A percentile compares a stretch with the other conserved stretches of the same genome.
Conservation (phyloP, 2,888 invertebrate genomes). For the Ligdia adustata region DNA sequence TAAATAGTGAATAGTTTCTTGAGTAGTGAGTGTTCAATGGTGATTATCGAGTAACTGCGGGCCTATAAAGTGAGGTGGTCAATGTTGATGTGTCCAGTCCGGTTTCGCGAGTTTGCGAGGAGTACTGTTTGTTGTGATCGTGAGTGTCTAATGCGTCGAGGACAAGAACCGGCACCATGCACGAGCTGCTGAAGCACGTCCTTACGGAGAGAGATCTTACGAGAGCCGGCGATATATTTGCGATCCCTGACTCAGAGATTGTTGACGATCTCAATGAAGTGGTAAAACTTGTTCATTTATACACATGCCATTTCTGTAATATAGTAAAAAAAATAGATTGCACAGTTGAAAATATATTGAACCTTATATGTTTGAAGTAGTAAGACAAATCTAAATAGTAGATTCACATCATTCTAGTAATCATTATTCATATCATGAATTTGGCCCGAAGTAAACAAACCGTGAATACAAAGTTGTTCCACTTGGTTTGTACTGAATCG, state of each 20-base stretch:
- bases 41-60: slow-evolving; percentile 24
- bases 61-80: slow-evolving; percentile 32
- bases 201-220: slow-evolving; percentile 95
- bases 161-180: too few relatives aligned
- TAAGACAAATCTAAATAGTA: background rate
- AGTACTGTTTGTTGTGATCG: slow-evolving; percentile 36
- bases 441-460: slow-evolving; percentile 17
- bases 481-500: slow-evolving; percentile 8
- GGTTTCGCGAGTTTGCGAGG: slow-evolving; percentile 30
- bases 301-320: too few relatives aligned
- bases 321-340: background rate
- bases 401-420: slow-evolving; percentile 2
- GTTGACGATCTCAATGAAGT: slow-evolving; percentile 93
- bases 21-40: slow-evolving; percentile 10
- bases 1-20: slow-evolving; percentile 6
- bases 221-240: slow-evolving; percentile 95
- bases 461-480: slow-evolving; percentile 25
- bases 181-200: slow-evolving; percentile 95
- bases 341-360: too few relatives aligned
- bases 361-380: too few relatives aligned
- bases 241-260: slow-evolving; percentile 93
- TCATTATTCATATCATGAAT: slow-evolving; percentile 25
- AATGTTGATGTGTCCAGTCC: slow-evolving; percentile 53
- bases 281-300: slow-evolving; percentile 83
- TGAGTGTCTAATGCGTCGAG: slow-evolving; percentile 28